These are phyloP conservation scores for Phrynosoma blainvillii DNA, from an alignment of 2,113 vertebrate species.

Conservation along the genomic window DNA sequence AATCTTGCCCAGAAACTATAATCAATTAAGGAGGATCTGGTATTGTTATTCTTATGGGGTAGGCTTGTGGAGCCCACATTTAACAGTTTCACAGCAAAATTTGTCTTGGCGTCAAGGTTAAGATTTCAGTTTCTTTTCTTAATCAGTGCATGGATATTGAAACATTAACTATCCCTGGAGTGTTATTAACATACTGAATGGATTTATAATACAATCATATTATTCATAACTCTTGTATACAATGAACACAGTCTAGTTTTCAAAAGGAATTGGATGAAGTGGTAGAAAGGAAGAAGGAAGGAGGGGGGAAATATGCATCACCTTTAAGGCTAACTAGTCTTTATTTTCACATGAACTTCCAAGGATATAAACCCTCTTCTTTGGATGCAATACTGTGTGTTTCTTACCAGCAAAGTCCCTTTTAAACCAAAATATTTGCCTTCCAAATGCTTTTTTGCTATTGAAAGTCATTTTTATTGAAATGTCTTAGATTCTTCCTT, in stretches of 20 bases:
- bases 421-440: not conserved
- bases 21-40: not conserved
- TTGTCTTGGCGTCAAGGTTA: not conserved
- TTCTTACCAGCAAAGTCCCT: no score
- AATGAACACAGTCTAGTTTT: no score
- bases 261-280: no score
- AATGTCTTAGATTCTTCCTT: not conserved
- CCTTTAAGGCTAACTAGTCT: no score
- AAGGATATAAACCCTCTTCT: no score
- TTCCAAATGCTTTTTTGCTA: not conserved
- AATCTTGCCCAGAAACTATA: constrained; percentile 38
- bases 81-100: constrained; percentile 42
- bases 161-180: not conserved
- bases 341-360: no score
- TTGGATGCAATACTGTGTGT: no score
- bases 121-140: not conserved
- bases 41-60: constrained; percentile 22
- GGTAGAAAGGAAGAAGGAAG: no score
- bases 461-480: not conserved
- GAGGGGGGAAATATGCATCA: no score
- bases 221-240: not conserved
- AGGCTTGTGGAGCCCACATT: constrained; percentile 13
- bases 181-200: not conserved
- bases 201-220: not conserved
- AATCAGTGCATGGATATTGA: not conserved